Conservation (phyloP, 2,888 invertebrate genomes). For the Agonum fuliginosum region DNA sequence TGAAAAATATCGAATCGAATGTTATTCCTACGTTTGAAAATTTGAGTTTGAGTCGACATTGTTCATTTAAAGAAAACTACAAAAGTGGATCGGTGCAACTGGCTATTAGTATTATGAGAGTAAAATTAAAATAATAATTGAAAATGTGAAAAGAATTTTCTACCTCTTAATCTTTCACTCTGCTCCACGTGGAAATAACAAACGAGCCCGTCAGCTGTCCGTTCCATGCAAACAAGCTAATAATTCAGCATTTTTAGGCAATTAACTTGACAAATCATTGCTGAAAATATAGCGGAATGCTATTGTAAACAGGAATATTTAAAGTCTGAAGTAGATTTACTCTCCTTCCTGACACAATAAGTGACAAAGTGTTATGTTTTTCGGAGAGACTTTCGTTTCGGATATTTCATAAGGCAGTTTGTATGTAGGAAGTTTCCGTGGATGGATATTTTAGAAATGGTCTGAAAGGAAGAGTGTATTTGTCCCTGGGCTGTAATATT, state of each 20-base stretch:
- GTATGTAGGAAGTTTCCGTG: not conserved
- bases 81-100: too few species aligned
- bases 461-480: not conserved
- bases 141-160: not conserved
- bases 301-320: constrained; percentile 1
- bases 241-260: constrained; percentile 52
- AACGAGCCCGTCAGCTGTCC: constrained; percentile 23
- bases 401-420: not conserved
- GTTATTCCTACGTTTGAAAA: too few species aligned
- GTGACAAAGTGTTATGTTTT: not conserved
- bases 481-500: not conserved
- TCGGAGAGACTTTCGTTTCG: not conserved
- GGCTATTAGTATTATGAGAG: too few species aligned
- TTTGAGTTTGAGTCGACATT: too few species aligned
- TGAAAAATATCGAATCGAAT: too few species aligned
- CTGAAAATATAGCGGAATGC: not conserved
- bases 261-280: constrained; percentile 49
- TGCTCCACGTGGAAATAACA: constrained; percentile 31
- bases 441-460: constrained; percentile 25
- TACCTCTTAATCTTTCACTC: constrained; percentile 22
- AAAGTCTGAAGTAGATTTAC: not conserved
- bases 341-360: not conserved
- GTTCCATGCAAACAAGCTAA: constrained; percentile 46
- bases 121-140: too few species aligned
- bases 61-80: too few species aligned